Evolutionary conservation across 2,888 invertebrate genomes (phyloP), one percentile per base, ranked within the genome.

Genomic region (Artemia sinica): DNA sequence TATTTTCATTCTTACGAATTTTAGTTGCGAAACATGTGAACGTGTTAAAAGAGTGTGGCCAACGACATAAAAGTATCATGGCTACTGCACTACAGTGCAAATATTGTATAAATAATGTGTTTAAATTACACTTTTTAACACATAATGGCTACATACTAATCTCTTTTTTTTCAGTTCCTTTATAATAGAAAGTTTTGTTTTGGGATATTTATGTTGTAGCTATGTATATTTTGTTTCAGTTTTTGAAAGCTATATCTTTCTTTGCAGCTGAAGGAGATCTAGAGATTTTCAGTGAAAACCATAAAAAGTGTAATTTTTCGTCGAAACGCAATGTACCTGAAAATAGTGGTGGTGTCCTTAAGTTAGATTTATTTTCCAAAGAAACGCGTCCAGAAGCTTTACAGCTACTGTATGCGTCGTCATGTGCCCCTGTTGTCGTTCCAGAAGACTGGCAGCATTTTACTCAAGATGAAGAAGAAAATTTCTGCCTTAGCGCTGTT

Each of bases 241-340:
- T 18, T 41, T 41, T 41, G 41, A 41, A 41, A 41, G 41, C 63
- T 18, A n/a, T 58, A 58, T 72, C 72, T 74, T 77, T 79, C 79
- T 77, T 87, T 85, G 68, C 84, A 92, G 92, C 92, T 79, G 91
- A 91, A 82, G 88, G 92, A 77, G 90, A 91, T 83, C 86, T 93
- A 80, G 86, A 87, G 76, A 85, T 86, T 77, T 92, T 91, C 83
- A 89, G 89, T 74, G 66, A 70, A 67, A 68, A 68, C 10, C 67
- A 66, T 49, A 66, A 68, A 68, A 68, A 66, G 49, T 50, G 48
- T 52, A 66, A 70, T 58, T 70, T 66, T 66, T 65, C 50, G 28
- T 58, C 63, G n/a, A 18, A n/a, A 18, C 63, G 67, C 14, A 28
- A 41, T 11, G 41, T 66, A 66, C 63, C 63, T 2, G 63, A 58